Conservation (phyloP, 2,888 invertebrate species). For the Amorpha juglandis region DNA sequence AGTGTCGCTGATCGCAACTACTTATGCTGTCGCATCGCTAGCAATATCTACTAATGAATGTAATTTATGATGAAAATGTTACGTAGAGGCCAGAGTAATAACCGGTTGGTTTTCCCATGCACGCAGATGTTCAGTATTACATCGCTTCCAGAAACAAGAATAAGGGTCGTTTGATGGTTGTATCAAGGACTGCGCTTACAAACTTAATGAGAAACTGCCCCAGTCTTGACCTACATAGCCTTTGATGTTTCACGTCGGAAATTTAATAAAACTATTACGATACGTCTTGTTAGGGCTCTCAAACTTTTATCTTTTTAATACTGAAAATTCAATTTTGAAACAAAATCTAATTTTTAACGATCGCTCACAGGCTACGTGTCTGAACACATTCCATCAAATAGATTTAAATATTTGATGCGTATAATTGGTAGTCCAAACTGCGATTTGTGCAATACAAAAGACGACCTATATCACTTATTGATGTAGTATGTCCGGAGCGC, state of each 20-base stretch:
- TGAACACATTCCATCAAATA: too few relatives aligned
- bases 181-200: slow-evolving; percentile 34
- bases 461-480: too few relatives aligned
- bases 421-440: too few relatives aligned
- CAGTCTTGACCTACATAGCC: slow-evolving; percentile 47
- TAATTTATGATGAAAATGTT: background rate
- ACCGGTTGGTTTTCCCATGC: slow-evolving; percentile 14
- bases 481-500: too few relatives aligned
- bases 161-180: slow-evolving; percentile 43
- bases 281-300: background rate
- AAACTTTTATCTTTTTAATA: background rate
- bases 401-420: too few relatives aligned
- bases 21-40: too few relatives aligned
- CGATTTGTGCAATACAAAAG: too few relatives aligned
- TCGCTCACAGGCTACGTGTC: too few relatives aligned
- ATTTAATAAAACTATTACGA: slow-evolving; percentile 36
- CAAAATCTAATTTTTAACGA: background rate
- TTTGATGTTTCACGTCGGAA: slow-evolving; percentile 42
- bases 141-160: slow-evolving; percentile 36
- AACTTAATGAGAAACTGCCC: slow-evolving; percentile 17
- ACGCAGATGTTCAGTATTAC: slow-evolving; percentile 35
- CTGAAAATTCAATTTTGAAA: background rate
- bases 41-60: too few relatives aligned
- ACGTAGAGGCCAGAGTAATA: background rate
- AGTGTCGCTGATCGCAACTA: too few relatives aligned